Percentiles rank a stretch among this genome's conserved stretches.
phyloP scores from a whole-genome alignment of 2,797 vertebrate genomes.

The Ctenosaura bakeri region DNA sequence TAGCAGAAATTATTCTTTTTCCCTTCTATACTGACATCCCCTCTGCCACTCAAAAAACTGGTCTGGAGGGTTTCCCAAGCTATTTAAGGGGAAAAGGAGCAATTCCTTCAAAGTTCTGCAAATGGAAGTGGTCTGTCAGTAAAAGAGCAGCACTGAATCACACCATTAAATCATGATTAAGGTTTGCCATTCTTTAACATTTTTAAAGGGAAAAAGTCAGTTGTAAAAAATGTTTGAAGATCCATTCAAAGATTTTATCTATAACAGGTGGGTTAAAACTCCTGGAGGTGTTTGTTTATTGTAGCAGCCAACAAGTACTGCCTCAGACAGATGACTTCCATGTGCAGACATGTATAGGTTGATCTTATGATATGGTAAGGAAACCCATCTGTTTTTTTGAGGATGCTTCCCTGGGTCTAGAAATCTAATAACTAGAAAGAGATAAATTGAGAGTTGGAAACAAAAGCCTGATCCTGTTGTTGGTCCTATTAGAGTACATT shows the following conservation, averaged over 20 bases:
- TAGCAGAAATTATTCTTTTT: background rate
- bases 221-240: background rate
- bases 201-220: background rate
- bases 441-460: no score
- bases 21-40: background rate
- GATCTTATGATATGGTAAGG: background rate
- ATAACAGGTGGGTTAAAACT: background rate
- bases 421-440: background rate
- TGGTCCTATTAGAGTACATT: no score
- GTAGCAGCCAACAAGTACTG: background rate
- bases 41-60: background rate
- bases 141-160: background rate
- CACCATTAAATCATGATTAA: background rate
- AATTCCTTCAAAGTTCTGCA: background rate
- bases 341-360: background rate
- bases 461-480: background rate
- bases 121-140: background rate
- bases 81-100: background rate
- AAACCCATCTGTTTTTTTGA: background rate
- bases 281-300: background rate
- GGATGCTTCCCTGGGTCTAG: background rate
- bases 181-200: background rate
- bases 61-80: background rate
- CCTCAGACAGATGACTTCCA: background rate
- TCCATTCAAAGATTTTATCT: background rate